Evolutionary conservation across 1,140 invertebrate species (phyloP), one percentile per base, ranked within the genome.

Genomic region (Ganaspis sp.): DNA sequence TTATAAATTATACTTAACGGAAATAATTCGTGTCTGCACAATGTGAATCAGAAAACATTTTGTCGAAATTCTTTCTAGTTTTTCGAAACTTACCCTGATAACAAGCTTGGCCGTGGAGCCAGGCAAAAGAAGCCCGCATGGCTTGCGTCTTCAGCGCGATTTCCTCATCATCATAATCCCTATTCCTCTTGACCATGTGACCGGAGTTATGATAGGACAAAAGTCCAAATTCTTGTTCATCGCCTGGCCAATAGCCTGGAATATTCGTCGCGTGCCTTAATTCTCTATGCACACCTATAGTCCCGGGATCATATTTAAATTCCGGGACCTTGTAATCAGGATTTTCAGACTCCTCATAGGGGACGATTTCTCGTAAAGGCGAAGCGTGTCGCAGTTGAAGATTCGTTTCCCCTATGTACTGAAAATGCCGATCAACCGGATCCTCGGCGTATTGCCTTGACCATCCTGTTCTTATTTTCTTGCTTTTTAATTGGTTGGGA

Each of bases 241-340:
- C 95, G 3, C 94, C 95, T 45, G 95, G 94, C 95, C 96, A 97
- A 89, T 94, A 96, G 49, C 96, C 96, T 86, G 96, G 95, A 83
- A 96, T 94, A 90, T 93, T 95, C 15, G 94, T 94, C 5, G 93
- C 94, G 89, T 94, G 94, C 84, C 93, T 90, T 78, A 92, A 87
- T 38, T 92, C 86, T 38, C 84, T 80, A 19, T 54, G 77, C 80
- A 93, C 94, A 54, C 94, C 94, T 58, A 94, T 79, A 70, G 88
- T 89, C 80, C 90, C 85, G 0, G 95, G 94, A 86, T 93, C 91
- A 84, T 92, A 93, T 37, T 91, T 89, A 78, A 93, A 93, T 72
- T 91, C 79, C 54, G 93, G 92, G 82, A 93, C 90, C 77, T 92
- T 88, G 37, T 93, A 92, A 49, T 90, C 88, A 23, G 90, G 81